Evolutionary conservation across 2,888 invertebrate genomes (phyloP).

Genomic region (Tortrix viridana): DNA sequence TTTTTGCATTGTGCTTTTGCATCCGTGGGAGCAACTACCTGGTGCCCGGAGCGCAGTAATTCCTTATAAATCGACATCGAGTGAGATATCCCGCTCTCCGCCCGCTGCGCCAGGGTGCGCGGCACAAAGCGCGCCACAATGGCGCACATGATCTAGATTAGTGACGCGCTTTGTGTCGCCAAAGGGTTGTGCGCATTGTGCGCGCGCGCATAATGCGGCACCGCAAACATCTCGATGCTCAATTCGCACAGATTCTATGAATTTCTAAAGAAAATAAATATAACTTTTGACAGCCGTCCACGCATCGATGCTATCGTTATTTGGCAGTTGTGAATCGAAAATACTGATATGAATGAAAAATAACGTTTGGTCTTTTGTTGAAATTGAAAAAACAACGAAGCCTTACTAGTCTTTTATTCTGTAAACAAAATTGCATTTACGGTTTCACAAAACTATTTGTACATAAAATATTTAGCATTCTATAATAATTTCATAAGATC

Average conservation of each 20-base stretch:
- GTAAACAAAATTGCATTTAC: neutral
- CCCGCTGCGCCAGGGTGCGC: conserved; percentile 52
- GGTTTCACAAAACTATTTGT: too few species aligned
- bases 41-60: conserved; percentile 75
- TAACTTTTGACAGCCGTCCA: conserved; percentile 81
- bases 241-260: conserved; percentile 80
- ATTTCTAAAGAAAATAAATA: conserved; percentile 84
- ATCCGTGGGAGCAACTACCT: conserved; percentile 81
- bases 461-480: too few species aligned
- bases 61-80: conserved; percentile 82
- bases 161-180: conserved; percentile 82
- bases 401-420: neutral
- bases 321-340: conserved; percentile 72
- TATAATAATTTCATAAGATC: too few species aligned
- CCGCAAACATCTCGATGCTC: conserved; percentile 77
- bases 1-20: conserved; percentile 69
- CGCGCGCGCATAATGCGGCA: conserved; percentile 64
- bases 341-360: conserved; percentile 61
- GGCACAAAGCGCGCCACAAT: conserved; percentile 69
- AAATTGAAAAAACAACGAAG: conserved; percentile 22
- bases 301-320: conserved; percentile 76
- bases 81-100: conserved; percentile 76
- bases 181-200: conserved; percentile 79
- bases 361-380: conserved; percentile 44
- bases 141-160: conserved; percentile 83